Conservation (phyloP, 35 echinoderm and acorn worm species). For the Nesometra sesokonis region DNA sequence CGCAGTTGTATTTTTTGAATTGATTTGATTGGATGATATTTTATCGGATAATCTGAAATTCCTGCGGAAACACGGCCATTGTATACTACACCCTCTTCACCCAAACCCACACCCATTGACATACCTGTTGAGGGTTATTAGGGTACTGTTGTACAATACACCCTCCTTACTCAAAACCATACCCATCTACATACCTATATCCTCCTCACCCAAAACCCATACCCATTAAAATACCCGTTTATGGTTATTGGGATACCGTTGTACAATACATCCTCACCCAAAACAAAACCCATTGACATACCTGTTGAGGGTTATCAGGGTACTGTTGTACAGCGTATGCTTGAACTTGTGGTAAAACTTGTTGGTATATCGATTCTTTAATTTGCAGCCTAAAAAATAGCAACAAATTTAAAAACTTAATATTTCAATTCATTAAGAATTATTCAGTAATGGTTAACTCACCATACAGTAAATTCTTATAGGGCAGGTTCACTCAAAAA, state of each 20-base stretch:
- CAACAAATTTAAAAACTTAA: background rate
- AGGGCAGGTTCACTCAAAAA: too few relatives aligned
- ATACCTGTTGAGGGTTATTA: slow-evolving; percentile 80
- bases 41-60: too few relatives aligned
- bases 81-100: background rate
- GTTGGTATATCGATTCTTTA: slow-evolving; percentile 85
- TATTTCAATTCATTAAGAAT: background rate
- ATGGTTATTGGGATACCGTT: slow-evolving; percentile 61
- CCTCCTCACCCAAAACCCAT: background rate
- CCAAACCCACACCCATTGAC: background rate
- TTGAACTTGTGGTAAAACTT: slow-evolving; percentile 72
- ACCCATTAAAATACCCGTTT: slow-evolving; percentile 44
- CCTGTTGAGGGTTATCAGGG: slow-evolving; percentile 84
- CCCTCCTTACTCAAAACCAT: background rate
- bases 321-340: slow-evolving; percentile 67
- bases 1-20: too few relatives aligned
- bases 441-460: too few relatives aligned
- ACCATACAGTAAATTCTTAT: too few relatives aligned
- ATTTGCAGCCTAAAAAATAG: slow-evolving; percentile 99
- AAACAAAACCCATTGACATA: slow-evolving; percentile 2
- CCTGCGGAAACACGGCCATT: too few relatives aligned
- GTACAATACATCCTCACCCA: background rate
- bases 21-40: too few relatives aligned
- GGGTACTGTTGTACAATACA: slow-evolving; percentile 55
- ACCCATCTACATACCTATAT: background rate